A percentile compares a stretch with the other conserved stretches of the same genome.
Evolutionary conservation across 53 echinoderm and acorn worm species (phyloP).

Genomic region (Holothuria leucospilota): DNA sequence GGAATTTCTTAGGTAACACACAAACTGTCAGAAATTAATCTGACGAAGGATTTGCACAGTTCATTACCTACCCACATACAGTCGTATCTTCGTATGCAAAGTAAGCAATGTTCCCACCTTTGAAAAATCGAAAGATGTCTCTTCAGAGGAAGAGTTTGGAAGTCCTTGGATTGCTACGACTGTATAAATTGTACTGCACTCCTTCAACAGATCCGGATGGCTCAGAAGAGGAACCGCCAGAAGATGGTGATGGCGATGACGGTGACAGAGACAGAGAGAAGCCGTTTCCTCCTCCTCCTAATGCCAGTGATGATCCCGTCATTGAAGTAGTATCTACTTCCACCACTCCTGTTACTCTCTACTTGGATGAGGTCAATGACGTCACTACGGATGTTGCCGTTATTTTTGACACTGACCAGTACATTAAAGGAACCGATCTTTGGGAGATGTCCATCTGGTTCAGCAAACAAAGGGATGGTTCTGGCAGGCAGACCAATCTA

Average conservation of each 20-base stretch:
- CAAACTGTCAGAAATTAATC: too few relatives aligned
- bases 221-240: not conserved
- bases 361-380: slow-evolving; percentile 29
- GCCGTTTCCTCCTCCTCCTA: not conserved
- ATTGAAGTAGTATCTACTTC: slow-evolving; percentile 32
- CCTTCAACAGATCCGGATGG: not conserved
- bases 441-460: slow-evolving; percentile 68
- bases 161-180: not conserved
- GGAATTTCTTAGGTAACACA: too few relatives aligned
- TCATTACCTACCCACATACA: not conserved
- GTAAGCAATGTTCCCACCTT: too few relatives aligned
- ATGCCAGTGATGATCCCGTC: not conserved
- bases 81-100: not conserved
- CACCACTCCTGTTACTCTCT: slow-evolving; percentile 39
- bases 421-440: slow-evolving; percentile 49
- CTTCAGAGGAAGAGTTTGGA: not conserved
- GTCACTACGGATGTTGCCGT: slow-evolving; percentile 42
- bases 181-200: too few relatives aligned
- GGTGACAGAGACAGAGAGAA: not conserved
- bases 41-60: not conserved
- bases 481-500: slow-evolving; percentile 27
- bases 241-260: not conserved
- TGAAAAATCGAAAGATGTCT: not conserved
- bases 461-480: slow-evolving; percentile 57
- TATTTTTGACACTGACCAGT: slow-evolving; percentile 16